Evolutionary conservation across 2,888 invertebrate genomes (phyloP).

Genomic region (Julus scandinavius): DNA sequence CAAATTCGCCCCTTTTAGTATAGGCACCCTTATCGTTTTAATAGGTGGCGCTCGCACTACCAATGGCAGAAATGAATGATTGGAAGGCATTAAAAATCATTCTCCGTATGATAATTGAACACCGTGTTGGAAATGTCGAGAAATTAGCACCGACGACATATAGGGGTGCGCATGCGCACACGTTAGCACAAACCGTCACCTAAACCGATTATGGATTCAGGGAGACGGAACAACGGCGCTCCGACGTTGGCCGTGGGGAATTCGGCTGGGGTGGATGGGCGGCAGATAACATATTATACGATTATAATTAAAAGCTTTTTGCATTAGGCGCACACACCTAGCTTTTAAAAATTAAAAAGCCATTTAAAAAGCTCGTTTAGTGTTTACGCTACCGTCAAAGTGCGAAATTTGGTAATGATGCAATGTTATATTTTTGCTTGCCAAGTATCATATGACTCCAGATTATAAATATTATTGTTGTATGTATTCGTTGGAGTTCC

Average conservation of each 20-base stretch:
- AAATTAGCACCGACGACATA: neutral
- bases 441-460: neutral
- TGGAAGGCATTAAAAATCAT: neutral
- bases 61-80: conserved; percentile 27
- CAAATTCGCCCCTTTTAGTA: neutral
- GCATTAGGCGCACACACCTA: conserved; percentile 21
- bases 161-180: neutral
- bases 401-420: neutral
- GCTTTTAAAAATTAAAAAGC: neutral
- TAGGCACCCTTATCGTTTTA: neutral
- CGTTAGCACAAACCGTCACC: neutral
- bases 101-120: conserved; percentile 12
- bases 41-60: neutral
- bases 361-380: neutral
- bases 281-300: neutral
- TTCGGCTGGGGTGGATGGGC: neutral
- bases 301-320: conserved; percentile 33
- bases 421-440: neutral
- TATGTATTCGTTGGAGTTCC: too few species aligned
- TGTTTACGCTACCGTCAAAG: neutral
- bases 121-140: conserved; percentile 17
- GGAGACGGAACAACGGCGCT: neutral
- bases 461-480: too few species aligned
- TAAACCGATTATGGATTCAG: neutral
- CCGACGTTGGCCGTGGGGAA: neutral